Evolutionary conservation across 2,113 vertebrate genomes (phyloP), one percentile per base, ranked within the genome.

Genomic region (Paramormyrops kingsleyae): DNA sequence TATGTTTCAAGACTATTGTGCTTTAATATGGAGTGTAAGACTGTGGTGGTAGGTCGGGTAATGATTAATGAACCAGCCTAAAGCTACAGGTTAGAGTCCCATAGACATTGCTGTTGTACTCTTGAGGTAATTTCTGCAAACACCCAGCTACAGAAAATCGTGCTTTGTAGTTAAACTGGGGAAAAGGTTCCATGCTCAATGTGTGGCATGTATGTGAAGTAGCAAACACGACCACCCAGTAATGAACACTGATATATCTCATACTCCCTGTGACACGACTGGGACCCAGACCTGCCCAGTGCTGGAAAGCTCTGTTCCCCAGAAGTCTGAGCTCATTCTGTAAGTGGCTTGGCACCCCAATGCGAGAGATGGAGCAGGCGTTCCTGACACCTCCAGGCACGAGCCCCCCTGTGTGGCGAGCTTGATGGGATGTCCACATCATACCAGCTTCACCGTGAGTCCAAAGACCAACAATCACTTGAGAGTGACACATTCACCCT

Each of bases 401-500:
- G 44, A 85, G 80, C 24, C 89, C 53, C 39, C 80, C 12, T 47
- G 42, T 49, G 46, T 15, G 35, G 39, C 4, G 52, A 74, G 49
- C 74, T 42, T 5, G 2, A 80, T 42, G 35, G 74, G 74, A 19
- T 39, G 74, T 42, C 74, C 35, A 6, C 74, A 13, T 77, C 31
- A 39, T 77, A 77, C 35, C 49, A 66, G 19, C 53, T 44, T 10
- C 10, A 31, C 17, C 19, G 52, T 31, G 31, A 21, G 74, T 86
- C 42, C 13, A 89, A 70, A 53, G 77, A 9, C 90, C 52, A 91
- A 90, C 93, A 92, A 90, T 92, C 83, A 31, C 80, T 49, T 35
- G 21, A 85, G 84, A 31, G 35, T 39, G 88, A 88, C 77, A 88
- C 53, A 35, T 31, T 66, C 91, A 90, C 88, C 39, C 66, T 53